These are phyloP conservation scores for Drosophila colorata DNA, from an alignment of 2,888 invertebrate species.

Conservation along the genomic window DNA sequence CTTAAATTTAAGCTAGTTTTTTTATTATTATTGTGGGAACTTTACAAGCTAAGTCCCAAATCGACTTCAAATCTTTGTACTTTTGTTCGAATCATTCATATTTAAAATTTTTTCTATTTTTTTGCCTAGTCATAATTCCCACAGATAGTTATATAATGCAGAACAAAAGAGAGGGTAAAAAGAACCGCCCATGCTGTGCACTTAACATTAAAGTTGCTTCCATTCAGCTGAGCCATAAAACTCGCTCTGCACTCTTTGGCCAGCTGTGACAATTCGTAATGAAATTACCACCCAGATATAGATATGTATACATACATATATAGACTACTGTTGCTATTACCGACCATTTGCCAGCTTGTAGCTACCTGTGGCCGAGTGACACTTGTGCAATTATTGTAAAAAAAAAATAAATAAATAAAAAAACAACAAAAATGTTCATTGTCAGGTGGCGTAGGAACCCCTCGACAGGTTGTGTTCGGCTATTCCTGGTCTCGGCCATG, in stretches of 20 bases:
- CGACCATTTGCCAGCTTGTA: constrained; percentile 20
- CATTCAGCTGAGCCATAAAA: constrained; percentile 25
- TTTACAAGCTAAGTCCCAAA: not conserved
- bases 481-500: constrained; percentile 35
- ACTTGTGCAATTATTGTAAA: constrained; percentile 71
- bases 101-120: not conserved
- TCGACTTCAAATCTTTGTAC: not conserved
- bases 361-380: constrained; percentile 58
- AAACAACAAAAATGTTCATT: constrained; percentile 24
- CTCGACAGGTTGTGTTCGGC: constrained; percentile 43
- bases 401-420: not conserved
- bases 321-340: constrained; percentile 2
- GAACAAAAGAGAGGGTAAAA: constrained; percentile 6
- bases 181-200: constrained; percentile 27
- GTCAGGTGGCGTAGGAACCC: constrained; percentile 42
- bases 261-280: constrained; percentile 50
- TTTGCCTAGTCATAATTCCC: constrained; percentile 43
- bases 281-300: constrained; percentile 48
- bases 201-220: constrained; percentile 23
- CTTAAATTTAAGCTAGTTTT: too few relatives aligned
- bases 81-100: not conserved
- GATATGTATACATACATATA: not conserved
- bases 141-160: constrained; percentile 36
- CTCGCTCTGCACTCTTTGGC: constrained; percentile 17
- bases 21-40: not conserved